These are phyloP conservation scores for Urocolius indicus DNA, from an alignment of 2,113 vertebrate species.

Conservation along the genomic window DNA sequence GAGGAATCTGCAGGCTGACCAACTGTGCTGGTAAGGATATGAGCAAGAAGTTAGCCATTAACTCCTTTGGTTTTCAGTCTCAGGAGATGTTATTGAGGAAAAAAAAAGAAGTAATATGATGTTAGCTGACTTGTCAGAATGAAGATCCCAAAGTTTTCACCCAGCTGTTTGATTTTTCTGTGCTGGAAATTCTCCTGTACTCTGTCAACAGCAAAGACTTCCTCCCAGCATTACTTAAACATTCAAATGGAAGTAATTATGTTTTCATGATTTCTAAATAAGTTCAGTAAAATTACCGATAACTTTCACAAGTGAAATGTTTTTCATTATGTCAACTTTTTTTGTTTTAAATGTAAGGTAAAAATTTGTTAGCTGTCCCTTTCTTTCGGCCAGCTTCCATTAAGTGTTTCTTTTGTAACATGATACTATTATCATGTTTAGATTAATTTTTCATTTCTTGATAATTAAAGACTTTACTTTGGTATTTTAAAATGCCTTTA, in stretches of 20 bases:
- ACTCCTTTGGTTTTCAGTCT: neutral
- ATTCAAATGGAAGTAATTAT: conserved; percentile 69
- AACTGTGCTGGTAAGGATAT: neutral
- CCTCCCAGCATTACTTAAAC: conserved; percentile 58
- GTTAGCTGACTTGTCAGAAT: neutral
- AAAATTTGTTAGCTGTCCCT: conserved; percentile 9
- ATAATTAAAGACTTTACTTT: neutral
- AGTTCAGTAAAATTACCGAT: conserved; percentile 57
- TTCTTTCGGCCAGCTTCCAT: neutral
- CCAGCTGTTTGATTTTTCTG: conserved; percentile 46
- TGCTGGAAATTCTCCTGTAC: conserved; percentile 23
- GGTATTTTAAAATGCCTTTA: neutral
- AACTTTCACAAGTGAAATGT: conserved; percentile 55
- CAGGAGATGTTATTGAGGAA: neutral
- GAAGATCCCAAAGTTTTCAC: conserved; percentile 20
- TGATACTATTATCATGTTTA: neutral
- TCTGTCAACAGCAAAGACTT: conserved; percentile 44
- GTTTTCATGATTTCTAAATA: conserved; percentile 72
- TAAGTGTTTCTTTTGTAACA: neutral
- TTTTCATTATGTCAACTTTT: conserved; percentile 68
- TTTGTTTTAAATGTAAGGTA: neutral
- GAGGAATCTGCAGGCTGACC: neutral
- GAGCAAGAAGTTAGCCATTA: neutral
- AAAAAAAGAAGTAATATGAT: neutral
- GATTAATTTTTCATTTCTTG: neutral